Evolutionary conservation across 2,888 invertebrate species (phyloP).

Genomic region (Temnothorax ravouxi): DNA sequence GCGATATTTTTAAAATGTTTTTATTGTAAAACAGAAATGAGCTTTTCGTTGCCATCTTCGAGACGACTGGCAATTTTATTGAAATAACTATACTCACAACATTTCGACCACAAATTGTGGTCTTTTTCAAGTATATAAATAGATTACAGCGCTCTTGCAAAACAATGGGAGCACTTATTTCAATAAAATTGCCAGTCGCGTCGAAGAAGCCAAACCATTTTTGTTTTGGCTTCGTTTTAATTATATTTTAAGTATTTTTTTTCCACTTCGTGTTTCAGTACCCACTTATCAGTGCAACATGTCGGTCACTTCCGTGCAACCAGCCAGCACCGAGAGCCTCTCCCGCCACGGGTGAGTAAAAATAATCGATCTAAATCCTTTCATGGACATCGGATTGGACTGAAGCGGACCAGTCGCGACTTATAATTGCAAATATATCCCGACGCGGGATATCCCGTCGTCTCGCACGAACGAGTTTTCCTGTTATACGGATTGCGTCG

Average conservation of each 20-base stretch:
- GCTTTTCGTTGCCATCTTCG: too few species aligned
- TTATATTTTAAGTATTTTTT: constrained; percentile 9
- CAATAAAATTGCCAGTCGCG: too few species aligned
- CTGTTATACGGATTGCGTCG: not conserved
- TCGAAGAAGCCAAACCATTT: too few species aligned
- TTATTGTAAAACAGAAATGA: not conserved
- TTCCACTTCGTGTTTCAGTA: constrained; percentile 77
- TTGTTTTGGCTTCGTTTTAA: not conserved
- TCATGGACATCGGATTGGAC: not conserved
- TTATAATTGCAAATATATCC: constrained; percentile 41
- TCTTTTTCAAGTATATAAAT: too few species aligned
- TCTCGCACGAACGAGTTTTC: not conserved
- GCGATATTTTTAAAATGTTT: constrained; percentile 20
- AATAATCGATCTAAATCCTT: constrained; percentile 18
- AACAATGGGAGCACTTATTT: too few species aligned
- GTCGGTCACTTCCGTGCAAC: constrained; percentile 84
- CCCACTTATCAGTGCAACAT: constrained; percentile 78
- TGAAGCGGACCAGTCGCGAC: not conserved
- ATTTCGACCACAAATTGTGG: too few species aligned
- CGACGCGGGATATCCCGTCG: too few species aligned
- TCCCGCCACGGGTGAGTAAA: constrained; percentile 83
- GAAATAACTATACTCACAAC: too few species aligned
- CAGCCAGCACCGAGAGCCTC: constrained; percentile 80
- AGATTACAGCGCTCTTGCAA: too few species aligned
- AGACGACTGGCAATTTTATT: too few species aligned